Conservation (phyloP, 2,888 invertebrate species). For the Endomychus coccineus region DNA sequence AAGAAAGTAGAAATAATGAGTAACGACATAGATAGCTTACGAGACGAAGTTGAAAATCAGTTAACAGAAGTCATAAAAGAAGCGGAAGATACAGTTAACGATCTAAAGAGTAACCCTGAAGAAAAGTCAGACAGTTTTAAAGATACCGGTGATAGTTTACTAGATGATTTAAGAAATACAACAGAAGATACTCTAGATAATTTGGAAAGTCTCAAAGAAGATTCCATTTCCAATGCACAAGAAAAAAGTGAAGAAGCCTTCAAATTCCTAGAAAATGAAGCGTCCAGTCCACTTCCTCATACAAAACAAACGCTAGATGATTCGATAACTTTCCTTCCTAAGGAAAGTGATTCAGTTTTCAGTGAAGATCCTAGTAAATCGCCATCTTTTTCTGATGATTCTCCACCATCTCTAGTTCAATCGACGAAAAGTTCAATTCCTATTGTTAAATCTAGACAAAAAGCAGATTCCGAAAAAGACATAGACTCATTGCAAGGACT, state of each 20-base stretch:
- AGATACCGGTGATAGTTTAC: conserved; percentile 32
- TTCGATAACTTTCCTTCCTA: conserved; percentile 22
- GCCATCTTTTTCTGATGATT: conserved; percentile 22
- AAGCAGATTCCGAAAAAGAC: too few relatives aligned
- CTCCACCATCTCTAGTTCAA: conserved; percentile 15
- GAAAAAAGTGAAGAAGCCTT: conserved; percentile 42
- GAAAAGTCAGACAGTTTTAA: conserved; percentile 36
- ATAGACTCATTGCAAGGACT: conserved; percentile 26
- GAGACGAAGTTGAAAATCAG: conserved; percentile 30
- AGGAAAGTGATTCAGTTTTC: conserved; percentile 21
- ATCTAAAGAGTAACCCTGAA: conserved; percentile 25
- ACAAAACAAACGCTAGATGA: conserved; percentile 16
- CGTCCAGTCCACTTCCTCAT: conserved; percentile 29
- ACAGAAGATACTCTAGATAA: conserved; percentile 41
- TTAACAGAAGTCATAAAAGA: conserved; percentile 35
- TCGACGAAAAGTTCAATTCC: conserved; percentile 34
- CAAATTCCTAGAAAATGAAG: conserved; percentile 41
- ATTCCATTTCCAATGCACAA: conserved; percentile 34
- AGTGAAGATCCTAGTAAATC: conserved; percentile 20
- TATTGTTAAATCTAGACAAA: conserved; percentile 32
- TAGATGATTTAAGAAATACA: conserved; percentile 37
- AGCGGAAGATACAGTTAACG: conserved; percentile 39
- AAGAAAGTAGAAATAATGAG: conserved; percentile 17
- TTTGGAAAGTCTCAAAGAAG: conserved; percentile 37
- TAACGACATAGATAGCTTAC: conserved; percentile 11